Evolutionary conservation across 2,888 invertebrate species (phyloP), one percentile per base, ranked within the genome.

Genomic region (Ormyrus pomaceus): DNA sequence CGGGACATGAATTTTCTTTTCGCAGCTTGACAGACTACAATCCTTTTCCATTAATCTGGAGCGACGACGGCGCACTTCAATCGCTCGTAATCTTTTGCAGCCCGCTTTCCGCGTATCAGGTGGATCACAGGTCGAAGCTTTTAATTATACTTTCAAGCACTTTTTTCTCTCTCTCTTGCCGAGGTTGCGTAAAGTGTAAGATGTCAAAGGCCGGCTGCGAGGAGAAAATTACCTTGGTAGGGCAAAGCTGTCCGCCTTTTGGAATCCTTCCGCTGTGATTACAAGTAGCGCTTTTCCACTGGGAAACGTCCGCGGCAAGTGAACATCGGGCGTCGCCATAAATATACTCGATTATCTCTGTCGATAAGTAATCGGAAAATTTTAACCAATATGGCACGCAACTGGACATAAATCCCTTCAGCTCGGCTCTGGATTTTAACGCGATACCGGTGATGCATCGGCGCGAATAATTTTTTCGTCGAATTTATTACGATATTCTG

Each of bases 301-400:
- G 10, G 11, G 48, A 19, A 55, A 64, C 9, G 4, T n/a, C 58
- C 48, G 13, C 48, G 10, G n/a, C 55, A 10, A 45, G 19, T 55
- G n/a, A 34, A 34, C 51, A 45, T 65, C 45, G 19, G 55, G n/a
- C 11, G 56, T 5, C 45, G 59, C 59, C 48, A 65, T 66, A 70
- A 79, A 79, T 75, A 70, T 53, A 56, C 48, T 65, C 50, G 75
- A 80, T 76, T 80, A 76, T 80, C 76, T 61, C 34, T 19, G 55
- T 56, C 61, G 76, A 76, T 80, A 80, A 68, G 75, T 76, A 72
- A 80, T 80, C 66, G 51, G 65, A 68, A 76, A 71, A 76, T 76
- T 75, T 55, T 59, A 80, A 50, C 56, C 64, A 61, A 66, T 50
- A 51, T 2, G 34, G 0, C 45, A 34, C 10, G 65, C 13, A 11